phyloP scores from a whole-genome alignment of 2,113 vertebrate genomes.

The Potamarius usumacintae region DNA sequence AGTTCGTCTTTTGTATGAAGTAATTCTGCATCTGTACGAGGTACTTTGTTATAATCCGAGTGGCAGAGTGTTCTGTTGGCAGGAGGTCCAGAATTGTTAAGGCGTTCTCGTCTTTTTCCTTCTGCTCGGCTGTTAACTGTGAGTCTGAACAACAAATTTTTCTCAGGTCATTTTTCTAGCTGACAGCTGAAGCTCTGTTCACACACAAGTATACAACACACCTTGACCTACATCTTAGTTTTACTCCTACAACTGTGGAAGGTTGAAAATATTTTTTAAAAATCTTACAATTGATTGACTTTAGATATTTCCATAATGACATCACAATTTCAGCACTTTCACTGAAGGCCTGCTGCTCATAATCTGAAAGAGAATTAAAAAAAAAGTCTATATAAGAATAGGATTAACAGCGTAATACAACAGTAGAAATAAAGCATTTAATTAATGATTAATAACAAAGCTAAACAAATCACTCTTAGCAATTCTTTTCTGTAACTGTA shows the following conservation, averaged over 20 bases:
- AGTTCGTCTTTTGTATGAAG: constrained; percentile 38
- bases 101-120: constrained; percentile 25
- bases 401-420: neutral
- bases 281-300: constrained; percentile 27
- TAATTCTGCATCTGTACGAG: constrained; percentile 54
- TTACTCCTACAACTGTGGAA: neutral
- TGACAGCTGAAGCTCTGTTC: neutral
- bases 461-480: neutral
- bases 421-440: neutral
- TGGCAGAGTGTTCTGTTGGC: constrained; percentile 6
- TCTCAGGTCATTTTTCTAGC: neutral
- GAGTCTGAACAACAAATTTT: constrained; percentile 25
- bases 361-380: neutral
- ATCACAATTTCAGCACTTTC: constrained; percentile 26
- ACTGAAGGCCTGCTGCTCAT: constrained; percentile 10
- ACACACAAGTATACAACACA: neutral
- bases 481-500: no score
- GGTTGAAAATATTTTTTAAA: neutral
- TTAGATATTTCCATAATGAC: constrained; percentile 41
- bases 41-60: constrained; percentile 25
- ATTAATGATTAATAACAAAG: neutral
- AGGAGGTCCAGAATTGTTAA: constrained; percentile 49
- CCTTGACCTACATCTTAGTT: neutral
- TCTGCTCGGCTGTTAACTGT: neutral
- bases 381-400: neutral